phyloP scores from a whole-genome alignment of 1,140 invertebrate genomes.

The Pseudomyrmex concolor region DNA sequence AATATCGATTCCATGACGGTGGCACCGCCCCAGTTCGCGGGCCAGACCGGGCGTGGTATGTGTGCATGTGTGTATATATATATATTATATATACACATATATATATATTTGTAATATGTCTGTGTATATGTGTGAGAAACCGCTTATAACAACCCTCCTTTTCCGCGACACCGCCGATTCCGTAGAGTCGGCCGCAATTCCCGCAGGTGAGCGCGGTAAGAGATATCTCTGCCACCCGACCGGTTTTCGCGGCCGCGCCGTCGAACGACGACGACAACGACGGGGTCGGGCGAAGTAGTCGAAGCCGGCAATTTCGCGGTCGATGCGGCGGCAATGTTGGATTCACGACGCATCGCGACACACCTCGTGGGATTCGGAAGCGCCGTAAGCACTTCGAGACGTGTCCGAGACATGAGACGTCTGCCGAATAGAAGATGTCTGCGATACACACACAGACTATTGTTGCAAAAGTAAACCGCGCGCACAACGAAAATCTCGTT shows the following conservation, averaged over 20 bases:
- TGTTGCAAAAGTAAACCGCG: too few relatives aligned
- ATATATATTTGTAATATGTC: too few relatives aligned
- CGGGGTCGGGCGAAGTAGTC: background rate
- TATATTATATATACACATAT: too few relatives aligned
- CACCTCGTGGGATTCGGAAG: slow-evolving; percentile 13
- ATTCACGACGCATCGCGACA: slow-evolving; percentile 37
- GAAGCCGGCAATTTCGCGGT: slow-evolving; percentile 32
- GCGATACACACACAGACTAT: too few relatives aligned
- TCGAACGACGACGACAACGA: background rate
- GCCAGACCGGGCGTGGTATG: slow-evolving; percentile 75
- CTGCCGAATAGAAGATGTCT: background rate
- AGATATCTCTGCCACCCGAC: background rate
- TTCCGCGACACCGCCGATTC: slow-evolving; percentile 68
- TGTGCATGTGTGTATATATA: background rate
- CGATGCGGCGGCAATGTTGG: slow-evolving; percentile 28
- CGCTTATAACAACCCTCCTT: slow-evolving; percentile 73
- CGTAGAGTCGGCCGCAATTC: slow-evolving; percentile 71
- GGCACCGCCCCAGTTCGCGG: slow-evolving; percentile 79
- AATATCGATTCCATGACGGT: slow-evolving; percentile 78
- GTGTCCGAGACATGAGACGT: background rate
- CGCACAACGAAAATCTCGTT: too few relatives aligned
- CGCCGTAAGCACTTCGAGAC: slow-evolving; percentile 6
- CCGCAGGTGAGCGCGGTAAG: slow-evolving; percentile 46
- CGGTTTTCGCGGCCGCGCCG: background rate
- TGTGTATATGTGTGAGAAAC: slow-evolving; percentile 23